Conservation (phyloP, 1,140 invertebrate species). For the Nasonia vitripennis region DNA sequence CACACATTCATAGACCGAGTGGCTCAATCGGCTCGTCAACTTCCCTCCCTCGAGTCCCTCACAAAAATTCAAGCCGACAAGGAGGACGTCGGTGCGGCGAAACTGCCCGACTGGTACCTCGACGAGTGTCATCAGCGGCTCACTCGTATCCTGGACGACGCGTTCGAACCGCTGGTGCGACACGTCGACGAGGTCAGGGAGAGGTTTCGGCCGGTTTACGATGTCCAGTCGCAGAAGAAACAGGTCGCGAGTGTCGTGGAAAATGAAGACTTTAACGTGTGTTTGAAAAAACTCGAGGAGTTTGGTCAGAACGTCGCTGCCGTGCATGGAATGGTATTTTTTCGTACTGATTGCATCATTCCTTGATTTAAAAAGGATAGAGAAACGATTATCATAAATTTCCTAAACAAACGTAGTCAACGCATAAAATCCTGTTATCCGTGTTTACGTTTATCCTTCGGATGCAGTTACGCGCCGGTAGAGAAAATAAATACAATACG, state of each 20-base stretch:
- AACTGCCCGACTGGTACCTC: constrained; percentile 61
- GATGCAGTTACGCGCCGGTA: too few relatives aligned
- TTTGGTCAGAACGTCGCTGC: not conserved
- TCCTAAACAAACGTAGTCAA: too few relatives aligned
- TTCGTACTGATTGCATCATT: too few relatives aligned
- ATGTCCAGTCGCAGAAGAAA: constrained; percentile 59
- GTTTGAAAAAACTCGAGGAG: constrained; percentile 21
- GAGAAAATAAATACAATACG: too few relatives aligned
- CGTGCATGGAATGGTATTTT: constrained; percentile 25
- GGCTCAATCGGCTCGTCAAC: constrained; percentile 66
- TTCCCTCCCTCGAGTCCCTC: constrained; percentile 72
- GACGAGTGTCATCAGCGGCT: constrained; percentile 62
- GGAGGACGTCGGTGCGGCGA: constrained; percentile 49
- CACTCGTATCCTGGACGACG: constrained; percentile 61
- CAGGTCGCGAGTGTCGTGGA: constrained; percentile 6
- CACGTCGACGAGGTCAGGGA: constrained; percentile 66
- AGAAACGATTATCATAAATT: too few relatives aligned
- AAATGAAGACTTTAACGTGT: constrained; percentile 3
- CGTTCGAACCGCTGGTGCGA: constrained; percentile 65
- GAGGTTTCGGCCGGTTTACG: constrained; percentile 69
- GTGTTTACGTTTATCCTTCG: too few relatives aligned
- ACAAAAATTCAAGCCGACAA: constrained; percentile 57
- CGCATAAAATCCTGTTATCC: not conserved
- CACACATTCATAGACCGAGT: constrained; percentile 70
- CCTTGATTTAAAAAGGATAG: too few relatives aligned